Base-by-base conservation (phyloP, 2,888 invertebrate species). In the Erpobdella octoculata region DNA sequence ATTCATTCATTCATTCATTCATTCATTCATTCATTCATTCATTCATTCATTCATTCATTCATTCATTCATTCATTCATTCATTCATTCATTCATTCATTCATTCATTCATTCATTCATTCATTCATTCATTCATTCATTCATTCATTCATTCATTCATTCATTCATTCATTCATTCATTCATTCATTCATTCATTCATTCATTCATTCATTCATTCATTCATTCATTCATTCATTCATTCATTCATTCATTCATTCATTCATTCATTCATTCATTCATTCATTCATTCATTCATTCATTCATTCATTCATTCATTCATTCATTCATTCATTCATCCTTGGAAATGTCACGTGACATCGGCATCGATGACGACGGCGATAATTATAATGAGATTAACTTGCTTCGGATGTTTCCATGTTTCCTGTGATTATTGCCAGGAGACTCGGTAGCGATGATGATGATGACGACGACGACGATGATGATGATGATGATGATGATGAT, bases 251-350 rank as follows among this genome's bases (percentile, higher is more conserved):
- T 61, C 61, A 61, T 33, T 61, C 33, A 31, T 31, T 61, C 33
- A 31, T 61, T 61, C 28, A 33, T 33, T 61, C 61, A 61, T 61
- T 61, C 61, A 61, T 61, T 33, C 61, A 61, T 6, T 61, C 61
- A 21, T 61, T 61, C 61, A 61, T 61, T 33, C 61, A 61, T 61
- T 31, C 61, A 61, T 61, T 61, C 61, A 61, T 61, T 61, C 28
- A 61, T 33, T 61, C 61, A 61, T 61, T 61, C 61, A 61, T 61
- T 61, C 61, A 61, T 61, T 61, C 61, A 61, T 61, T 61, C 61
- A 9, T 5, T 61, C 61, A 33, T 21, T 61, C 61, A 21, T 61
- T 61, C 28, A 21, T 58, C 28, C 59, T 21, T 35, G n/a, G n/a
- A n/a, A n/a, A n/a, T n/a, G n/a, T n/a, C n/a, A n/a, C n/a, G n/a